Evolutionary conservation across 2,797 vertebrate species (phyloP), one percentile per base, ranked within the genome.

Genomic region (Falco novaeseelandiae): DNA sequence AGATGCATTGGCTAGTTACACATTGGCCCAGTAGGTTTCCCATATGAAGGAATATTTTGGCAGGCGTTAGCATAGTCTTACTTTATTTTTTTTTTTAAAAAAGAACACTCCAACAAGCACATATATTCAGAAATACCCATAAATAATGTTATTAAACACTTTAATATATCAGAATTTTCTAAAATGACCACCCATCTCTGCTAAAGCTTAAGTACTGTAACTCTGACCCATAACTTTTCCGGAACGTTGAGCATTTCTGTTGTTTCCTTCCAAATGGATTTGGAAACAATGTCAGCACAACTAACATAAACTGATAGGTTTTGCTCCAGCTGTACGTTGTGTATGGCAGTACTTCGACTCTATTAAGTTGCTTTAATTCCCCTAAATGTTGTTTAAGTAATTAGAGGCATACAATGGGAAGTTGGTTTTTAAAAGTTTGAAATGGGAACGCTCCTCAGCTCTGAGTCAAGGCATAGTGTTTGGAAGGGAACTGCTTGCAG

Each of bases 21-120:
- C 13, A 1, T 57, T 66, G 63, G 89, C 92, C 77, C 61, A 54
- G 54, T 63, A 11, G 89, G 89, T 92, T 93, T 96, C 93, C 87
- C 87, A 58, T 87, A 67, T 44, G 83, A 72, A 96, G 91, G 82
- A 93, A 94, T 82, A 80, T 69, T 93, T 87, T 96, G 95, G 94
- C 96, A 94, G 48, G 42, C 82, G 9, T 40, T 19, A 34, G 34
- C 69, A 51, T 46, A 40, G 55, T 72, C 94, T 92, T 76, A 81
- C 46, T 87, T 67, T 42, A 42, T 42, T 1, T 83, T 73, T 78
- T 65, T 40, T 51, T 38, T 51, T 6, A 25, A 46, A 73, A 59
- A 72, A 89, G 29, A 8, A 1, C 48, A 61, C 23, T 89, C 72
- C 59, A 67, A 59, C 67, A 48, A 48, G 81, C 66, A 8, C 8